Conservation (phyloP, 2,797 vertebrate species). For the Oceanodroma leucorhoa region DNA sequence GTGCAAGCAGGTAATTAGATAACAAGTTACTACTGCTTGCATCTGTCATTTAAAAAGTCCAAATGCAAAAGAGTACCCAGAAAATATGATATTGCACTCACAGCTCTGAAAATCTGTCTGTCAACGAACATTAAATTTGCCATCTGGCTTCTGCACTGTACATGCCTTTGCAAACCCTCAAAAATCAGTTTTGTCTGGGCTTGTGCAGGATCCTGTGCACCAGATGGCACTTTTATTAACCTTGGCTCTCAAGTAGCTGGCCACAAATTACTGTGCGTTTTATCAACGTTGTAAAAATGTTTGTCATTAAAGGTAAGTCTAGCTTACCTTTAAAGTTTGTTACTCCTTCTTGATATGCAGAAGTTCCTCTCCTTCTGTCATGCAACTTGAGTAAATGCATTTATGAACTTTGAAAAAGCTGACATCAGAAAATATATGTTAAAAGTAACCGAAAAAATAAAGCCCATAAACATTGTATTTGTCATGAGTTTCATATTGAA, state of each 20-base stretch:
- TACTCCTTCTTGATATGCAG: neutral
- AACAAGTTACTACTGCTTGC: neutral
- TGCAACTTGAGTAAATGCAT: neutral
- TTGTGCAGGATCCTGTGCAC: neutral
- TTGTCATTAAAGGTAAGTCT: neutral
- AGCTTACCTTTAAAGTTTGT: neutral
- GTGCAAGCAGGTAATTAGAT: neutral
- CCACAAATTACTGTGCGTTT: neutral
- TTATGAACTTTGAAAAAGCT: neutral
- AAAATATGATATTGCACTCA: neutral
- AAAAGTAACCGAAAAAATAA: neutral
- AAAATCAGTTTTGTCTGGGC: neutral
- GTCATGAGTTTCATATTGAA: neutral
- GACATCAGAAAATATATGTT: neutral
- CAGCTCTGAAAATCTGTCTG: neutral
- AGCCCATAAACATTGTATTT: neutral
- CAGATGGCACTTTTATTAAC: neutral
- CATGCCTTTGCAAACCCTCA: neutral
- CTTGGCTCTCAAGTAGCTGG: neutral
- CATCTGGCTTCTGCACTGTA: neutral
- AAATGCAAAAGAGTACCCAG: neutral
- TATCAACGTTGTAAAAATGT: neutral
- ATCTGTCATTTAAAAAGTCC: neutral
- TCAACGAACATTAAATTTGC: neutral
- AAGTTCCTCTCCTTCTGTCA: neutral